These are phyloP conservation scores for Drosophila pullipes DNA, from an alignment of 2,888 invertebrate genomes.

Conservation along the genomic window DNA sequence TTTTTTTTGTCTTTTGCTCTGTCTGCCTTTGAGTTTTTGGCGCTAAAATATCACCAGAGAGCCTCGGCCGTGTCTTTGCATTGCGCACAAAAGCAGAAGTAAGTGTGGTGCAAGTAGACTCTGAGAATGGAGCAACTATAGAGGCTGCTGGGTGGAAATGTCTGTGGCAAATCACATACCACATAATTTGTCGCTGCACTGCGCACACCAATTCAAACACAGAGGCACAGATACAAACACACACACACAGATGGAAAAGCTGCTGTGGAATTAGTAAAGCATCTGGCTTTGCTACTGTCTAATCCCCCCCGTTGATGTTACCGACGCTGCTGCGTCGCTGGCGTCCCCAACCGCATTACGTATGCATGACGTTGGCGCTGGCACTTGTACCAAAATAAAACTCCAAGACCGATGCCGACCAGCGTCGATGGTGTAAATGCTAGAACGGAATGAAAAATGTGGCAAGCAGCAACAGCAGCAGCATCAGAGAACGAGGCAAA, in stretches of 20 bases:
- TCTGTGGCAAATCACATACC: constrained; percentile 79
- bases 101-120: constrained; percentile 42
- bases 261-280: constrained; percentile 74
- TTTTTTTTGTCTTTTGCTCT: constrained; percentile 26
- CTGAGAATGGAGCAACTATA: constrained; percentile 7
- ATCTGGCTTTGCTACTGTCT: constrained; percentile 34
- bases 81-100: constrained; percentile 36
- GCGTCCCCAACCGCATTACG: constrained; percentile 80
- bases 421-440: constrained; percentile 68
- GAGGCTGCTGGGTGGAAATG: constrained; percentile 43
- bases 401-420: constrained; percentile 39
- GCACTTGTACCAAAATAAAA: constrained; percentile 34
- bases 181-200: constrained; percentile 83
- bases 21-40: constrained; percentile 51
- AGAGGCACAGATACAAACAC: constrained; percentile 14
- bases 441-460: constrained; percentile 61
- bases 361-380: constrained; percentile 75
- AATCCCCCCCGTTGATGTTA: background rate
- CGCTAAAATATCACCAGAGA: constrained; percentile 67
- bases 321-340: constrained; percentile 51
- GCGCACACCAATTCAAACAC: constrained; percentile 40
- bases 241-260: constrained; percentile 24
- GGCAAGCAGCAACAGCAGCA: constrained; percentile 19
- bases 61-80: constrained; percentile 47
- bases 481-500: constrained; percentile 4